phyloP scores from a whole-genome alignment of 64 coral and sea anemone species.

The Cladopsammia gracilis region DNA sequence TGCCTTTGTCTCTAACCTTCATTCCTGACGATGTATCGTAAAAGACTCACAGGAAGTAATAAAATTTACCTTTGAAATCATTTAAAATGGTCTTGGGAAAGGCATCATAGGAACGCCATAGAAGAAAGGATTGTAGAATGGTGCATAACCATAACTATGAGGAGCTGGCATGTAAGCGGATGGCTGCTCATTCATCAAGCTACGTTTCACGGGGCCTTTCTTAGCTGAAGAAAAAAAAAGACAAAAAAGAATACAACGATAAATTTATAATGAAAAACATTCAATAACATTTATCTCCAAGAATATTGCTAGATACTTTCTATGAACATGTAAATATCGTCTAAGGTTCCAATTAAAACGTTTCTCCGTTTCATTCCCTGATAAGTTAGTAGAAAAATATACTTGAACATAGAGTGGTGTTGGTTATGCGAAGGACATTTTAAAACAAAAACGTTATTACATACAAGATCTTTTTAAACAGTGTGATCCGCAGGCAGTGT shows the following conservation, averaged over 20 bases:
- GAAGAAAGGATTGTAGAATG: slow-evolving; percentile 17
- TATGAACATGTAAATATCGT: no score
- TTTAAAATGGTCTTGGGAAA: slow-evolving; percentile 39
- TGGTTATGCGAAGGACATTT: no score
- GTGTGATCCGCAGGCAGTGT: slow-evolving; percentile 30
- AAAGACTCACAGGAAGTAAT: background rate
- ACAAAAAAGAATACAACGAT: background rate
- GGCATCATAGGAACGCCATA: slow-evolving; percentile 28
- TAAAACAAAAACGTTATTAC: no score
- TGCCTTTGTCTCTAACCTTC: no score
- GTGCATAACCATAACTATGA: slow-evolving; percentile 12
- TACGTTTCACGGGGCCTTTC: slow-evolving; percentile 36
- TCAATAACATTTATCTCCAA: no score
- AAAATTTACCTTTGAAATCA: background rate
- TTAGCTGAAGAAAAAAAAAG: background rate
- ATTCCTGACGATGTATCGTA: no score
- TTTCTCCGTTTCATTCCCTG: no score
- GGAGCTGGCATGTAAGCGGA: slow-evolving; percentile 5
- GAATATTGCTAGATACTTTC: no score
- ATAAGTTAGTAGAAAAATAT: no score
- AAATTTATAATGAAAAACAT: no score
- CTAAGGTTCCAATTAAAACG: no score
- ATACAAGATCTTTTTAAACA: slow-evolving; percentile 55
- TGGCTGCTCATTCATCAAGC: slow-evolving; percentile 17
- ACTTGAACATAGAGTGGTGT: no score